These are phyloP conservation scores for Caranx melampygus DNA, from an alignment of 2,113 vertebrate species.

Conservation along the genomic window DNA sequence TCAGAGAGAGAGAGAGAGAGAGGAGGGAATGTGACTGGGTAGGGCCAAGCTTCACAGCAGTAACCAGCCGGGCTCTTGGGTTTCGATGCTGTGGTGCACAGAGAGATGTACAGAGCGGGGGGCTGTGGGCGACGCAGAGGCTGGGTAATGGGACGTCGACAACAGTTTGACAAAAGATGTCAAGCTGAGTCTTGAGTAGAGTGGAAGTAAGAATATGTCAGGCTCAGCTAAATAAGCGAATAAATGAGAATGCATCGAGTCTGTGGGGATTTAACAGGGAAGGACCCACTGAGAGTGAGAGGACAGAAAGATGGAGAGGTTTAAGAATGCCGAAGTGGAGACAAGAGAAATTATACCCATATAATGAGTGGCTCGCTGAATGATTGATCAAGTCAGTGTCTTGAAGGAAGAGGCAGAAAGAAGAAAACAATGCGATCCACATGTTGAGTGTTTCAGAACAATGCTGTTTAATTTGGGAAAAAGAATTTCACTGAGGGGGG, in stretches of 20 bases:
- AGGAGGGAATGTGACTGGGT: slow-evolving; percentile 44
- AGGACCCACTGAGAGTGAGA: neutral
- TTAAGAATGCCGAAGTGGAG: slow-evolving; percentile 33
- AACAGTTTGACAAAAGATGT: slow-evolving; percentile 42
- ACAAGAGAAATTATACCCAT: slow-evolving; percentile 6
- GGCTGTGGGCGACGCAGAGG: slow-evolving; percentile 25
- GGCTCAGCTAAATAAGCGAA: slow-evolving; percentile 30
- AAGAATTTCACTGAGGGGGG: too few relatives aligned
- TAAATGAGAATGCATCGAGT: slow-evolving; percentile 27
- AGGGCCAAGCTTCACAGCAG: slow-evolving; percentile 44
- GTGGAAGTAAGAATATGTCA: slow-evolving; percentile 40
- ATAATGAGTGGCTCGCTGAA: neutral
- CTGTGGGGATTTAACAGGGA: slow-evolving; percentile 14
- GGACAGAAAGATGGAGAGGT: slow-evolving; percentile 7
- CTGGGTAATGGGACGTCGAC: slow-evolving; percentile 33
- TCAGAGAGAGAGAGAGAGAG: slow-evolving; percentile 32
- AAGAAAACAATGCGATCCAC: too few relatives aligned
- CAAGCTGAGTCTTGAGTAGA: slow-evolving; percentile 46
- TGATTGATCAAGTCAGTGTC: neutral
- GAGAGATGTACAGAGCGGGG: slow-evolving; percentile 47
- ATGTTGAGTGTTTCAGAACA: neutral
- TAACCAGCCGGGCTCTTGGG: slow-evolving; percentile 46
- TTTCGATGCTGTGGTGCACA: slow-evolving; percentile 48
- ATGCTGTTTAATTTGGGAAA: neutral
- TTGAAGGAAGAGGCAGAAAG: neutral